A percentile compares a stretch with the other conserved stretches of the same genome.
These are phyloP conservation scores for Homarus gammarus DNA, from an alignment of 2,888 invertebrate genomes.

Conservation along the genomic window DNA sequence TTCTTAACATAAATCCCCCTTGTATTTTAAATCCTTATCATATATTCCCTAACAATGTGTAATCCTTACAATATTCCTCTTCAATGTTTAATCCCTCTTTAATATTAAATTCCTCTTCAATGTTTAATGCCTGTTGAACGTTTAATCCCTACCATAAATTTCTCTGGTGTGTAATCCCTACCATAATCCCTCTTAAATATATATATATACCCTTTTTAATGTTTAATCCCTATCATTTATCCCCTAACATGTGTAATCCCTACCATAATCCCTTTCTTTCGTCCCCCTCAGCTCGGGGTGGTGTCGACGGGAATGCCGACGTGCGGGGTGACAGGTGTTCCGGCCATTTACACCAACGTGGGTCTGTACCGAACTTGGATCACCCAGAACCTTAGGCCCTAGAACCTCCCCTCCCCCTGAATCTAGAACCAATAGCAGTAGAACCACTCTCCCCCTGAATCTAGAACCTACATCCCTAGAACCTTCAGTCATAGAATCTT, in stretches of 20 bases:
- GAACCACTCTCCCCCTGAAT: not conserved
- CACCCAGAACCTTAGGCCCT: conserved; percentile 51
- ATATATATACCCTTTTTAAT: not conserved
- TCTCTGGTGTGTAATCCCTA: not conserved
- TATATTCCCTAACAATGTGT: too few relatives aligned
- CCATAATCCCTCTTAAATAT: too few relatives aligned
- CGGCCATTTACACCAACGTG: conserved; percentile 76
- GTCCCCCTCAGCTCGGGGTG: conserved; percentile 34
- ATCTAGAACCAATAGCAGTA: too few relatives aligned
- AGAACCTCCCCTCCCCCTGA: not conserved
- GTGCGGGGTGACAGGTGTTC: conserved; percentile 63
- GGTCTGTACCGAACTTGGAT: conserved; percentile 74
- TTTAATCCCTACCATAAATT: too few relatives aligned
- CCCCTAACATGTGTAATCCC: not conserved
- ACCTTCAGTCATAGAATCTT: too few relatives aligned
- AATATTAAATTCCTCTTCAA: too few relatives aligned
- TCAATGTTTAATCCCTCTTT: too few relatives aligned
- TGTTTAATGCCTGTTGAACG: too few relatives aligned
- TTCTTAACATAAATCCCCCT: too few relatives aligned
- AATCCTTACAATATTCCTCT: too few relatives aligned
- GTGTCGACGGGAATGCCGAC: conserved; percentile 62
- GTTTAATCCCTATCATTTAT: not conserved
- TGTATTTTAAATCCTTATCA: too few relatives aligned
- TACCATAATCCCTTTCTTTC: not conserved
- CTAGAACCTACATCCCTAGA: not conserved